Evolutionary conservation across 1,140 invertebrate species (phyloP).

Genomic region (Drosophila sp.): DNA sequence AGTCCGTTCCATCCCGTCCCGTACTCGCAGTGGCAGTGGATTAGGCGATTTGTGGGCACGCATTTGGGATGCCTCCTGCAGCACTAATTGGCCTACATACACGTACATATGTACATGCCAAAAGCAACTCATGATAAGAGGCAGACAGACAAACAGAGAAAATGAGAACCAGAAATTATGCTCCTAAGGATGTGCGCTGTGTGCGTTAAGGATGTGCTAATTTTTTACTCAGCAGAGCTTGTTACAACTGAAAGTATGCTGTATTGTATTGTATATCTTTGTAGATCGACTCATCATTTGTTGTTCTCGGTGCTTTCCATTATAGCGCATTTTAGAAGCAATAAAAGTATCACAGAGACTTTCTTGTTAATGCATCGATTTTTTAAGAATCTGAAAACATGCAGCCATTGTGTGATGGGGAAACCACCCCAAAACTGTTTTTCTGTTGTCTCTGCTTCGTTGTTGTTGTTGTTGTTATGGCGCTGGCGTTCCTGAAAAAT

Average conservation of each 20-base stretch:
- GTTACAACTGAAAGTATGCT: background rate
- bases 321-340: background rate
- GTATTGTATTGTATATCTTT: constrained; percentile 3
- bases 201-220: constrained; percentile 67
- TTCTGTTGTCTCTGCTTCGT: background rate
- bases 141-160: background rate
- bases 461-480: no score
- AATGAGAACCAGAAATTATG: constrained; percentile 16
- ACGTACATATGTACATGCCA: background rate
- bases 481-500: no score
- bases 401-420: background rate
- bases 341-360: background rate
- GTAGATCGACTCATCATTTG: constrained; percentile 2
- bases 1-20: background rate
- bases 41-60: constrained; percentile 74
- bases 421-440: constrained; percentile 27
- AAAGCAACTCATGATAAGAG: constrained; percentile 18
- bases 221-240: constrained; percentile 64
- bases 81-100: constrained; percentile 67
- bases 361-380: constrained; percentile 32
- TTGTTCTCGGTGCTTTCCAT: background rate
- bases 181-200: constrained; percentile 23
- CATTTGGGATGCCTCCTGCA: constrained; percentile 75
- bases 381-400: constrained; percentile 19
- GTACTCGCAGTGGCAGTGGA: constrained; percentile 57